These are phyloP conservation scores for Zeugodacus cucurbitae DNA, from an alignment of 1,140 invertebrate genomes.

Conservation along the genomic window DNA sequence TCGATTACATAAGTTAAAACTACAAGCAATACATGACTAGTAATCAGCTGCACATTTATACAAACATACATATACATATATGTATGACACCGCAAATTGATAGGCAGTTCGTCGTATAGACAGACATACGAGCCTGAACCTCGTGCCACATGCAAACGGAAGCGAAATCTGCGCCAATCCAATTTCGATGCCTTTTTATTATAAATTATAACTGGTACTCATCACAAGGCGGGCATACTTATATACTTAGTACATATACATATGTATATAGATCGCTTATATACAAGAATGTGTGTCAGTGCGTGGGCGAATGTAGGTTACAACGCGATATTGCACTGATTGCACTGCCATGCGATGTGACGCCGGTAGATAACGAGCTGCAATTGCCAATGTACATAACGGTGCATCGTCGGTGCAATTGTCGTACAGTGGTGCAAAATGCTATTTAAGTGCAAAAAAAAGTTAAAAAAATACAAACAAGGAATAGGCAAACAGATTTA, in stretches of 20 bases:
- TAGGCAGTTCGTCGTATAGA: neutral
- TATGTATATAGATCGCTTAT: neutral
- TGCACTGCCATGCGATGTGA: neutral
- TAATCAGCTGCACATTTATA: neutral
- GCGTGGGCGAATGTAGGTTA: neutral
- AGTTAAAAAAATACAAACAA: neutral
- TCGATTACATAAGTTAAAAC: neutral
- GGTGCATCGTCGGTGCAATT: neutral
- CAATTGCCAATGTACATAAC: neutral
- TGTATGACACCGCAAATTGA: neutral
- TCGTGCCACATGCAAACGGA: neutral
- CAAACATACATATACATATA: neutral
- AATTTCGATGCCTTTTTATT: constrained; percentile 28
- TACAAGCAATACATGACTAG: neutral
- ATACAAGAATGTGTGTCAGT: neutral
- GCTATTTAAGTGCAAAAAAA: neutral
- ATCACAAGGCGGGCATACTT: neutral
- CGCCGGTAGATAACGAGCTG: neutral
- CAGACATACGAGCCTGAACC: neutral
- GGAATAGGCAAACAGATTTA: neutral
- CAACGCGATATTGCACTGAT: constrained; percentile 10
- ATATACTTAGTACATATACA: neutral
- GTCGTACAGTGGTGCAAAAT: constrained; percentile 6
- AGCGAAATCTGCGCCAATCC: neutral
- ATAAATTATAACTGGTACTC: neutral